Evolutionary conservation across 2,113 vertebrate genomes (phyloP), one percentile per base, ranked within the genome.

Genomic region (Lathamus discolor): DNA sequence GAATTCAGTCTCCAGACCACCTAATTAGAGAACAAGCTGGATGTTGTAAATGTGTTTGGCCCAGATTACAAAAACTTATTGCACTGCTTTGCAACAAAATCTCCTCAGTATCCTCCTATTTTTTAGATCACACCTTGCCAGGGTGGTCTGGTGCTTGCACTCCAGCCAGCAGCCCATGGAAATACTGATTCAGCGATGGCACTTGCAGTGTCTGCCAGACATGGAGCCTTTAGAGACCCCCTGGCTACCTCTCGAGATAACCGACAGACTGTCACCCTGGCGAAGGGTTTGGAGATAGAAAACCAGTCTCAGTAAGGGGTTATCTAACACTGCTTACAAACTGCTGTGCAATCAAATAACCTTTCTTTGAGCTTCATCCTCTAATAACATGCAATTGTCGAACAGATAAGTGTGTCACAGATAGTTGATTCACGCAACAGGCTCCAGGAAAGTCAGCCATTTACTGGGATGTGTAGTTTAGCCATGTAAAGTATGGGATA

Each of bases 1-100:
- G 86, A 96, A 92, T 74, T 83, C 67, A 92, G 39, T 41, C 87
- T 97, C 87, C 92, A 93, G 96, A 96, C 95, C 97, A 96, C 95
- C 92, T 96, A 95, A 95, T 79, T 90, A 84, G 95, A 94, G 83
- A 91, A 82, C 0, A 5, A 89, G 66, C 54, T 92, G 70, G 49
- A 87, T 88, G 69, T 46, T 75, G 51, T 76, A 93, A 95, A 83
- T 77, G 51, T 2, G 4, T 88, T 96, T 92, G 88, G 93, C 88
- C 52, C 61, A 84, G 94, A 87, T 74, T 48, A 92, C 79, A 94
- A 85, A 90, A 93, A 82, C 39, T 86, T 93, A 86, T 72, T 75
- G 37, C 49, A 11, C 25, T 64, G 57, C 80, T 90, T 54, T 79
- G 20, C 66, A 90, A 54, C 24, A 90, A 64, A 31, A 84, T 80